Evolutionary conservation across 92 coral and sea anemone genomes (phyloP).

Genomic region (Paramuricea clavata): DNA sequence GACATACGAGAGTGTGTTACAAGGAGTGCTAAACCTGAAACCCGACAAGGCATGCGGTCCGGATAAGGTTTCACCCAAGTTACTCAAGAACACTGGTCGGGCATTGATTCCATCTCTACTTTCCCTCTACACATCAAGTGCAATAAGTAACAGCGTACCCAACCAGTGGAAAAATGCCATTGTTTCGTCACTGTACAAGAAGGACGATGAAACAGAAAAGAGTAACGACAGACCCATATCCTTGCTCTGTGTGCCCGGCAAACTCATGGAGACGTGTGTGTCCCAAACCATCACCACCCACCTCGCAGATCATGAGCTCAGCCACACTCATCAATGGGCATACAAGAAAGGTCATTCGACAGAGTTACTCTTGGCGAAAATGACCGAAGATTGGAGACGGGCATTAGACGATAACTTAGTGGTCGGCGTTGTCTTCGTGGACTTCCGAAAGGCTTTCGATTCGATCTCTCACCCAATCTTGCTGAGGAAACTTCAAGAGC

Average conservation of each 20-base stretch:
- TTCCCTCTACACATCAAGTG: slow-evolving; percentile 18
- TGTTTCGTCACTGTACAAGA: slow-evolving; percentile 37
- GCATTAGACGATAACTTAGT: slow-evolving; percentile 30
- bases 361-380: slow-evolving; percentile 17
- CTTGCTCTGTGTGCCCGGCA: not conserved
- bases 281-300: not conserved
- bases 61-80: slow-evolving; percentile 43
- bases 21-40: slow-evolving; percentile 1
- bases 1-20: slow-evolving; percentile 3
- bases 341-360: slow-evolving; percentile 52
- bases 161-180: slow-evolving; percentile 59
- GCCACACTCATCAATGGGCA: slow-evolving; percentile 49
- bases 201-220: slow-evolving; percentile 61
- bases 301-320: not conserved
- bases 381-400: slow-evolving; percentile 51
- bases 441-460: slow-evolving; percentile 31
- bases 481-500: slow-evolving; percentile 1
- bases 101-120: slow-evolving; percentile 52
- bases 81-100: slow-evolving; percentile 45
- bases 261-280: not conserved
- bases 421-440: slow-evolving; percentile 34
- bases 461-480: slow-evolving; percentile 2
- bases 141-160: slow-evolving; percentile 4
- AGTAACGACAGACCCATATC: slow-evolving; percentile 59
- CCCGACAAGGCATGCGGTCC: slow-evolving; percentile 46